A percentile compares a stretch with the other conserved stretches of the same genome.
Conservation (phyloP, 2,888 invertebrate genomes). For the Glaucopsyche alexis region DNA sequence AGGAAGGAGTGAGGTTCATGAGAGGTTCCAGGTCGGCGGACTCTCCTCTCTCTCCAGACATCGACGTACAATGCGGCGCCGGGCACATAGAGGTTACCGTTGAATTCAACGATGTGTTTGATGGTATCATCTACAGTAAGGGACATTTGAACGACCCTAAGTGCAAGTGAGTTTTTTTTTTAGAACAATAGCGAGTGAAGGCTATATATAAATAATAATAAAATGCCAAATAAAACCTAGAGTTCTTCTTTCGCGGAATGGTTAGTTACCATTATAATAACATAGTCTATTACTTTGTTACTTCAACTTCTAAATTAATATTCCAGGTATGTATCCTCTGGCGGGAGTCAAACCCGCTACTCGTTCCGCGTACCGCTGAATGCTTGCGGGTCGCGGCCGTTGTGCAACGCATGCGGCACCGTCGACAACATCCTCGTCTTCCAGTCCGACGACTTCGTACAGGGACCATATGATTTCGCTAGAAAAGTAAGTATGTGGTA, state of each 20-base stretch:
- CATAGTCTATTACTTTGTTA: neutral
- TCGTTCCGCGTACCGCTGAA: constrained; percentile 83
- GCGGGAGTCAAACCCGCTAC: constrained; percentile 78
- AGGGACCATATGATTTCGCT: constrained; percentile 83
- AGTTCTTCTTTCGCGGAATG: too few species aligned
- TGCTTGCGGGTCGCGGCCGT: constrained; percentile 82
- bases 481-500: constrained; percentile 81
- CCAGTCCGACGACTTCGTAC: constrained; percentile 83
- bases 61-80: constrained; percentile 82
- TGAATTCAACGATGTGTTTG: constrained; percentile 82
- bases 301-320: neutral
- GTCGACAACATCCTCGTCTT: constrained; percentile 84
- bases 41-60: constrained; percentile 67
- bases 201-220: too few species aligned
- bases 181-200: too few species aligned
- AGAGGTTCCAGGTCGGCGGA: constrained; percentile 76
- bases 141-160: constrained; percentile 83
- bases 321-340: constrained; percentile 81
- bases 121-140: constrained; percentile 86
- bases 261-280: too few species aligned
- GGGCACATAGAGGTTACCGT: constrained; percentile 82
- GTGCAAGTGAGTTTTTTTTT: constrained; percentile 79
- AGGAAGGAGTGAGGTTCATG: constrained; percentile 70
- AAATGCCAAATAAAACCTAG: too few species aligned
- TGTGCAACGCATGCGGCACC: constrained; percentile 81